Conservation (phyloP, 2,113 vertebrate genomes). For the Pristiophorus japonicus region DNA sequence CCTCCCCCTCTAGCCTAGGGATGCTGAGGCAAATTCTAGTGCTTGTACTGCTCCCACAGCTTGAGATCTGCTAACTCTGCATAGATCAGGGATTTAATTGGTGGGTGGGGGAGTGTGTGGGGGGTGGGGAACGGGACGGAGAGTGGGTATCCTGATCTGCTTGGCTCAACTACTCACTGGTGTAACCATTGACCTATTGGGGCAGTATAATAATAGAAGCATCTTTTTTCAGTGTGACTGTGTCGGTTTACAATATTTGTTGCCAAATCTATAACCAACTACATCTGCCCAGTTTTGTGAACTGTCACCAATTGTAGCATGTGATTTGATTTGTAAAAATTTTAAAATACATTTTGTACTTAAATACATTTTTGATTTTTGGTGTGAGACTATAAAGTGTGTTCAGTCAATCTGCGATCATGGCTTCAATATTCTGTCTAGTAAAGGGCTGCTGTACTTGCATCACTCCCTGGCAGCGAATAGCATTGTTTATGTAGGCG, state of each 20-base stretch:
- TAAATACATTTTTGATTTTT: neutral
- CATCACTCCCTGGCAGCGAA: neutral
- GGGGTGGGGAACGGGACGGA: neutral
- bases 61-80: neutral
- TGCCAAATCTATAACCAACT: neutral
- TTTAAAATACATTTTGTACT: neutral
- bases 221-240: no score
- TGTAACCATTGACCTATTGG: neutral
- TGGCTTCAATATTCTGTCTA: neutral
- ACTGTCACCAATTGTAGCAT: neutral
- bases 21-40: neutral
- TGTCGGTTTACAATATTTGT: neutral
- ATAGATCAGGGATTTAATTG: neutral
- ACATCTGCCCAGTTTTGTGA: neutral
- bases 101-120: neutral
- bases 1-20: neutral
- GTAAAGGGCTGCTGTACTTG: neutral
- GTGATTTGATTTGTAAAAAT: neutral
- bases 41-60: neutral
- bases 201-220: no score
- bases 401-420: neutral
- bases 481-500: slow-evolving; percentile 27
- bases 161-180: neutral
- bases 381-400: neutral
- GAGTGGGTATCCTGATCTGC: neutral